A percentile compares a stretch with the other conserved stretches of the same genome.
phyloP scores from a whole-genome alignment of 2,888 invertebrate species.

The Prionchulus punctatus region DNA sequence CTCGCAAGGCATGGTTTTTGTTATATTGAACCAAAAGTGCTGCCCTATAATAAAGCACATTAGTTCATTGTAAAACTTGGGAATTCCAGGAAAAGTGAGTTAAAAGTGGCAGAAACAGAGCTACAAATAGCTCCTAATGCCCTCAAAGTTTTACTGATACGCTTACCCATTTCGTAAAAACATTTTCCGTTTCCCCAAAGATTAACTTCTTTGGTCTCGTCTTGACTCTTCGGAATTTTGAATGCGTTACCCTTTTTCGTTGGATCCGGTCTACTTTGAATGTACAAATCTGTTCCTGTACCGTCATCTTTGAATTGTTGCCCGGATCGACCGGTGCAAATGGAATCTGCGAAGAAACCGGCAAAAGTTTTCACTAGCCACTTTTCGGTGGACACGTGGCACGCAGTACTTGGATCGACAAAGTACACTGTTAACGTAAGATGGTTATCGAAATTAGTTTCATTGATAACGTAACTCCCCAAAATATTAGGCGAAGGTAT shows the following conservation, averaged over 20 bases:
- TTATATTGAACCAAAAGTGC: too few species aligned
- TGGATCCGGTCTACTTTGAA: slow-evolving; percentile 30
- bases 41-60: too few species aligned
- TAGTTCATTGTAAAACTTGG: too few species aligned
- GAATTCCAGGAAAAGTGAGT: too few species aligned
- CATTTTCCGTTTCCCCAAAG: slow-evolving; percentile 32
- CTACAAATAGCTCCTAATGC: too few species aligned
- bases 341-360: slow-evolving; percentile 19
- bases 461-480: too few species aligned
- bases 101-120: too few species aligned
- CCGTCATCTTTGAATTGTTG: slow-evolving; percentile 19
- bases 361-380: neutral
- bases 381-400: neutral
- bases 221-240: slow-evolving; percentile 21
- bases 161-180: slow-evolving; percentile 33
- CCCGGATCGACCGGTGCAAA: slow-evolving; percentile 25
- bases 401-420: neutral
- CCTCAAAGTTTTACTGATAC: too few species aligned
- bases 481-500: too few species aligned
- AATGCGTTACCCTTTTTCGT: slow-evolving; percentile 16
- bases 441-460: too few species aligned
- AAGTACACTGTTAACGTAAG: neutral
- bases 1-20: too few species aligned
- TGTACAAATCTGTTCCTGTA: slow-evolving; percentile 27
- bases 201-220: slow-evolving; percentile 18